A percentile compares a stretch with the other conserved stretches of the same genome.
phyloP scores from a whole-genome alignment of 2,888 invertebrate genomes.

The Metallyticus violacea region DNA sequence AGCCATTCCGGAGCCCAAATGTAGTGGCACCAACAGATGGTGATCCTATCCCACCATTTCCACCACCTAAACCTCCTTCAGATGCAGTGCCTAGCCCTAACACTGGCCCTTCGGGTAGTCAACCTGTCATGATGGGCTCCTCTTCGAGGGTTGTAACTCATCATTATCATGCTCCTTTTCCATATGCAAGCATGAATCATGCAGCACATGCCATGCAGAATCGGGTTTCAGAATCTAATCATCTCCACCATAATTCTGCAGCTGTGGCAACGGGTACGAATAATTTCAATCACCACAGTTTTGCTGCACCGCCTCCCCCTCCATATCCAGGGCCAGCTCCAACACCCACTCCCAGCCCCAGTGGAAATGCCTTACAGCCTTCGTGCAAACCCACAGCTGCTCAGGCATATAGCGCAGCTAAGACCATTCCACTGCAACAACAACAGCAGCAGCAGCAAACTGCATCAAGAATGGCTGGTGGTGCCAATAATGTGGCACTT shows the following conservation, averaged over 20 bases:
- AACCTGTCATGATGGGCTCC: neutral
- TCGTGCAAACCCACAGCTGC: slow-evolving; percentile 42
- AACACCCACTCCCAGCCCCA: slow-evolving; percentile 5
- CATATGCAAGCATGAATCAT: slow-evolving; percentile 90
- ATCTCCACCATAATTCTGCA: slow-evolving; percentile 5
- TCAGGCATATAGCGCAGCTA: slow-evolving; percentile 39
- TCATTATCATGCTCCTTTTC: slow-evolving; percentile 61
- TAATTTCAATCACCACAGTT: slow-evolving; percentile 21
- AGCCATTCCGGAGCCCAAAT: slow-evolving; percentile 61
- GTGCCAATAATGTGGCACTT: slow-evolving; percentile 59
- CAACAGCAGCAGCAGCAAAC: neutral
- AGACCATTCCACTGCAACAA: neutral
- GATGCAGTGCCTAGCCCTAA: slow-evolving; percentile 43
- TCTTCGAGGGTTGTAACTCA: slow-evolving; percentile 51
- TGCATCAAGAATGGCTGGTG: slow-evolving; percentile 29
- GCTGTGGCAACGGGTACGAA: slow-evolving; percentile 21
- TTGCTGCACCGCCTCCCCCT: slow-evolving; percentile 41
- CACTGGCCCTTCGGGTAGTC: slow-evolving; percentile 42
- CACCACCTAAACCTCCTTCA: slow-evolving; percentile 37
- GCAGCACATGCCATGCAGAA: slow-evolving; percentile 78
- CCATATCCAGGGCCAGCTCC: slow-evolving; percentile 45
- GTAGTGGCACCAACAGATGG: slow-evolving; percentile 84
- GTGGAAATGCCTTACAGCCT: slow-evolving; percentile 26
- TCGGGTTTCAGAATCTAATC: slow-evolving; percentile 50
- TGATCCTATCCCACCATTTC: slow-evolving; percentile 55